Percentiles rank a stretch among this genome's conserved stretches.
Evolutionary conservation across 2,797 vertebrate genomes (phyloP).

Genomic region (Sebastes hubbsi): DNA sequence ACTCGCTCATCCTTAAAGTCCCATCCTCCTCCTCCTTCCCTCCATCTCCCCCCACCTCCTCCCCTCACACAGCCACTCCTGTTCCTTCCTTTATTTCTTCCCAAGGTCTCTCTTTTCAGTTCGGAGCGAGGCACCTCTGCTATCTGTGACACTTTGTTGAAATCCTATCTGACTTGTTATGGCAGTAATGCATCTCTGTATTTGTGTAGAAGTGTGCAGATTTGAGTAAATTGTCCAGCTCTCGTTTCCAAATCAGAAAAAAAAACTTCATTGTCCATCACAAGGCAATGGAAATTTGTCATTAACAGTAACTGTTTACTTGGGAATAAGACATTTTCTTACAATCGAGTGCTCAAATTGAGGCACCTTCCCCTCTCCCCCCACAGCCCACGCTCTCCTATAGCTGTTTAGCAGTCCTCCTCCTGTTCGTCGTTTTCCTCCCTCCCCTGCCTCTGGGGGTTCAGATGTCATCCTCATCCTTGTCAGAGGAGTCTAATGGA

Average conservation of each 20-base stretch:
- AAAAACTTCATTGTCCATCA: background rate
- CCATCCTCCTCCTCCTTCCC: slow-evolving; percentile 48
- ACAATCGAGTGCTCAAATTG: background rate
- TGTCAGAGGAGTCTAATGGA: slow-evolving; percentile 81
- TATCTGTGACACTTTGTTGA: slow-evolving; percentile 6
- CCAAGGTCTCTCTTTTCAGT: slow-evolving; percentile 48
- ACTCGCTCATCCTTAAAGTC: slow-evolving; percentile 70
- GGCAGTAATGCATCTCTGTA: background rate
- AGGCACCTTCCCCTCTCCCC: background rate
- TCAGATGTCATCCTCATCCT: slow-evolving; percentile 83
- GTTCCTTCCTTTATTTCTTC: slow-evolving; percentile 50
- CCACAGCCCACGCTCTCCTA: background rate
- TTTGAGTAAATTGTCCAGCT: background rate
- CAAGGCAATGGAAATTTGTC: background rate
- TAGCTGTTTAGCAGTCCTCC: slow-evolving; percentile 28
- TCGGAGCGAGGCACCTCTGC: slow-evolving; percentile 1
- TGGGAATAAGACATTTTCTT: background rate
- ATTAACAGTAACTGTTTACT: background rate
- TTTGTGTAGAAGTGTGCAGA: background rate
- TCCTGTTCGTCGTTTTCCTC: slow-evolving; percentile 29
- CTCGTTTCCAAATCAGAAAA: background rate
- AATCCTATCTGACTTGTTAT: background rate
- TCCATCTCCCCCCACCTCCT: slow-evolving; percentile 16
- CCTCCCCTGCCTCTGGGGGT: slow-evolving; percentile 64
- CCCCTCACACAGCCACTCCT: slow-evolving; percentile 22